These are phyloP conservation scores for Promerops cafer DNA, from an alignment of 2,113 vertebrate genomes.

Conservation along the genomic window DNA sequence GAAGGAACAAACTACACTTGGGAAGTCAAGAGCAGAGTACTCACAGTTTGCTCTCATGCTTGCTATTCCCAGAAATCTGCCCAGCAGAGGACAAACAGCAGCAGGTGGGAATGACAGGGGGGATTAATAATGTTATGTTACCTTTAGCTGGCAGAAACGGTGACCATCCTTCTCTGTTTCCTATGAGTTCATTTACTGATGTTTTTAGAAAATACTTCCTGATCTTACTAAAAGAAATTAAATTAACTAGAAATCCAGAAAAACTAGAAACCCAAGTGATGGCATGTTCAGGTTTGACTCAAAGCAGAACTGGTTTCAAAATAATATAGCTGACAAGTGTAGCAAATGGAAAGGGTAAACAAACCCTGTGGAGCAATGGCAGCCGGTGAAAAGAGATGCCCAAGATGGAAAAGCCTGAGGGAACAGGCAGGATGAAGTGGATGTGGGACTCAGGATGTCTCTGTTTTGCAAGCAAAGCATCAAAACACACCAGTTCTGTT, in stretches of 20 bases:
- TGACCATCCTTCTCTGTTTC: not conserved
- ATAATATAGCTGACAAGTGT: not conserved
- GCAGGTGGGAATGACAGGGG: not conserved
- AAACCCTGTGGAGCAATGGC: not conserved
- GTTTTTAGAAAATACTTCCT: not conserved
- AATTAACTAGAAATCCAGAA: not conserved
- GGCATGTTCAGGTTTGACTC: not conserved
- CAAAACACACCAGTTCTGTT: not conserved
- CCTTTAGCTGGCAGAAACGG: not conserved
- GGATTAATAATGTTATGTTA: not conserved
- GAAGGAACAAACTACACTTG: not conserved
- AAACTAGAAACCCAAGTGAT: not conserved
- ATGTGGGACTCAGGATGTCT: not conserved
- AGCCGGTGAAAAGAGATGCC: not conserved
- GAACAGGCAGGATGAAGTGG: not conserved
- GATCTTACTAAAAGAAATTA: not conserved
- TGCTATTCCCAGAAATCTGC: not conserved
- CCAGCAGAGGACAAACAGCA: not conserved
- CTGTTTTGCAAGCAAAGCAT: not conserved
- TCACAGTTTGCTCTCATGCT: not conserved
- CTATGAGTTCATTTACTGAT: not conserved
- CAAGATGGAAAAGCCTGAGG: not conserved
- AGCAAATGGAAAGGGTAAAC: not conserved
- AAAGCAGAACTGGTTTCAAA: not conserved
- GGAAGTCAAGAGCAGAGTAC: not conserved